phyloP scores from a whole-genome alignment of 2,113 vertebrate species.

The Podarcis muralis region DNA sequence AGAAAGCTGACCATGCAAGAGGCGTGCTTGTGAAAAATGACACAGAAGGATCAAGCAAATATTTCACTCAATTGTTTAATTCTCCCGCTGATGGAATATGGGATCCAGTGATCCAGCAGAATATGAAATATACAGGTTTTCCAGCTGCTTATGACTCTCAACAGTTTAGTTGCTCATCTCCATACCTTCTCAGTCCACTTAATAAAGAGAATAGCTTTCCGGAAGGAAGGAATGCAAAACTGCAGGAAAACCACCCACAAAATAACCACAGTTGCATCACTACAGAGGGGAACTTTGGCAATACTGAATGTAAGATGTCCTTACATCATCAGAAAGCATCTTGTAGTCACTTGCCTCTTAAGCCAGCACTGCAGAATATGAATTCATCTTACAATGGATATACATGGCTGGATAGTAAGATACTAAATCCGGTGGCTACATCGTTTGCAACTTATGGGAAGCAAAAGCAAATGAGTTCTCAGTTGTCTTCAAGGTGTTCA shows the following conservation, averaged over 20 bases:
- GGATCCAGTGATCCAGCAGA: conserved; percentile 57
- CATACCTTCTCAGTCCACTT: conserved; percentile 58
- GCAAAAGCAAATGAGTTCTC: conserved; percentile 16
- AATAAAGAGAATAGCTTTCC: conserved; percentile 50
- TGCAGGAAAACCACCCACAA: conserved; percentile 18
- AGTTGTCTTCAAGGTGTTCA: conserved; percentile 49
- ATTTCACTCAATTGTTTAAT: conserved; percentile 9
- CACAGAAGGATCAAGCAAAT: conserved; percentile 16
- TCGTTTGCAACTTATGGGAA: background rate
- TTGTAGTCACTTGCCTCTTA: background rate
- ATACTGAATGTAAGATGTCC: conserved; percentile 20
- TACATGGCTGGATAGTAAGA: conserved; percentile 47
- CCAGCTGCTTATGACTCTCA: conserved; percentile 26
- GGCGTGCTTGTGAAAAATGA: conserved; percentile 37
- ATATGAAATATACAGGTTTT: conserved; percentile 55
- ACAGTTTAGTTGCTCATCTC: background rate
- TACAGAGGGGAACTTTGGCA: conserved; percentile 33
- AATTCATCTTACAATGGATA: background rate
- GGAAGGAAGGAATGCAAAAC: conserved; percentile 31
- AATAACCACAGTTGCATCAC: conserved; percentile 39
- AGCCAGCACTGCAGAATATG: conserved; percentile 13
- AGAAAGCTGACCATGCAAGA: conserved; percentile 45
- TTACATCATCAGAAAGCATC: conserved; percentile 32
- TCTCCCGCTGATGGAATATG: conserved; percentile 32
- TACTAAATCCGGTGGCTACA: background rate